Evolutionary conservation across 2,888 invertebrate genomes (phyloP).

Genomic region (Auanema freiburgensis): DNA sequence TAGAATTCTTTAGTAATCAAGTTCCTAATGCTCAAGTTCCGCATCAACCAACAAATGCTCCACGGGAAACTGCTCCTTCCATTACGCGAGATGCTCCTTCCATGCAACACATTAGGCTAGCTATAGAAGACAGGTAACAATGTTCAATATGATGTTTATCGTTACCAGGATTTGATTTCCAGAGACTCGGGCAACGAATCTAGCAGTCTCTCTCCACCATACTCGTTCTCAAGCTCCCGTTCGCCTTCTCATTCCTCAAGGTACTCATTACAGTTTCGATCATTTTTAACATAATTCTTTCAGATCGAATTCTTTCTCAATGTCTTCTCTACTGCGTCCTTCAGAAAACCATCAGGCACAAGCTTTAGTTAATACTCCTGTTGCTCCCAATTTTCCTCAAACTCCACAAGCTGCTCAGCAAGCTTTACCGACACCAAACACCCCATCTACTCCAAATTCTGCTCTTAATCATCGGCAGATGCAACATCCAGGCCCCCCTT

Average conservation of each 20-base stretch:
- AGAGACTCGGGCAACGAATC: conserved; percentile 24
- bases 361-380: background rate
- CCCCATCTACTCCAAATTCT: background rate
- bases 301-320: conserved; percentile 23
- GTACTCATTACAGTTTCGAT: too few relatives aligned
- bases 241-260: conserved; percentile 21
- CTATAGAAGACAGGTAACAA: conserved; percentile 14
- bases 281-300: too few relatives aligned
- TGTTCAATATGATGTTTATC: background rate
- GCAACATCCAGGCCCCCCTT: background rate
- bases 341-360: background rate
- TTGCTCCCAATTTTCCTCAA: background rate
- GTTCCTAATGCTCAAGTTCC: too few relatives aligned
- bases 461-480: background rate
- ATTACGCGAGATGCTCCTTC: conserved; percentile 8
- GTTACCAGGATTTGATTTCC: background rate
- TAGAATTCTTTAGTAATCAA: too few relatives aligned
- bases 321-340: conserved; percentile 19
- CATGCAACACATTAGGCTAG: conserved; percentile 15
- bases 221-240: conserved; percentile 11
- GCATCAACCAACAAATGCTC: background rate
- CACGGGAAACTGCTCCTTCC: background rate
- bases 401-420: background rate
- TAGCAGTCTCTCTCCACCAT: conserved; percentile 14
- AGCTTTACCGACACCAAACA: background rate